Percentiles rank a stretch among this genome's conserved stretches.
Evolutionary conservation across 1,140 invertebrate genomes (phyloP).

Genomic region (Steinernema feltiae): DNA sequence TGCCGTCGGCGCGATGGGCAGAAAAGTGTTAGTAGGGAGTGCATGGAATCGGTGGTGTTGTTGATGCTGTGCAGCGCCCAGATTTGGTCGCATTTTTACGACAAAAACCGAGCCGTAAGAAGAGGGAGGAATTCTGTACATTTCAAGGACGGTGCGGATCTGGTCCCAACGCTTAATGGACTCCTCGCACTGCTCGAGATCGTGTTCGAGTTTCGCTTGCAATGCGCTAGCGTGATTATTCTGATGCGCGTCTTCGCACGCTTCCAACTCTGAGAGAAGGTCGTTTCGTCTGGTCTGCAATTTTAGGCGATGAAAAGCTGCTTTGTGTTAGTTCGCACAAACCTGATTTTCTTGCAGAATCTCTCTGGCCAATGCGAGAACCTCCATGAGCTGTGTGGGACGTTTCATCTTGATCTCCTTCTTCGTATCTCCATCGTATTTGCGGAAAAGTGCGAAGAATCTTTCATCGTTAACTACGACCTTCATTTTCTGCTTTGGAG

Average conservation of each 20-base stretch:
- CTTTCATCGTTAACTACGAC: conserved; percentile 97
- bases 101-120: conserved; percentile 20
- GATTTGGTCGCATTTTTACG: conserved; percentile 1
- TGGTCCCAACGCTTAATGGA: conserved; percentile 93
- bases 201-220: conserved; percentile 54
- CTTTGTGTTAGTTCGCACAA: neutral
- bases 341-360: conserved; percentile 49
- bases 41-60: neutral
- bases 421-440: conserved; percentile 88
- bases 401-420: conserved; percentile 95
- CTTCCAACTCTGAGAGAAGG: conserved; percentile 23
- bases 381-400: conserved; percentile 84
- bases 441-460: conserved; percentile 97
- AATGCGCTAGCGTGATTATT: neutral
- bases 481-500: conserved; percentile 99
- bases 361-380: conserved; percentile 59
- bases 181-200: conserved; percentile 83
- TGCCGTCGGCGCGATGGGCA: neutral
- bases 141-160: conserved; percentile 93
- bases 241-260: conserved; percentile 18
- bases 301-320: neutral
- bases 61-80: no score
- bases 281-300: conserved; percentile 21
- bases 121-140: conserved; percentile 67
- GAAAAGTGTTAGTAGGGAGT: neutral